These are phyloP conservation scores for Apotomis capreana DNA, from an alignment of 2,888 invertebrate species.

Conservation along the genomic window DNA sequence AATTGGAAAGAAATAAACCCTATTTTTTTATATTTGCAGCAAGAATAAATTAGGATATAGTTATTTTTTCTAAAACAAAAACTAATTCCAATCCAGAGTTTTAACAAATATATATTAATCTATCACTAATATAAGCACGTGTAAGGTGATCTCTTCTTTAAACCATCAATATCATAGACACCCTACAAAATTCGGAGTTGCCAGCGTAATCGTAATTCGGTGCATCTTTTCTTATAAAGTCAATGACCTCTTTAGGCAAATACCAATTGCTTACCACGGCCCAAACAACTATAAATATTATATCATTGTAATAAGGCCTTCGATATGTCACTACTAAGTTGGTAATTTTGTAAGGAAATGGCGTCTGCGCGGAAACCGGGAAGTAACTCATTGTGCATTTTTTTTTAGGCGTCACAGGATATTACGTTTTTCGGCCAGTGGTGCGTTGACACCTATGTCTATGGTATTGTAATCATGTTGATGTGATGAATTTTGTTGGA, in stretches of 20 bases:
- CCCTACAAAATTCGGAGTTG: constrained; percentile 48
- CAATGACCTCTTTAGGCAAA: constrained; percentile 55
- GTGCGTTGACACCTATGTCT: constrained; percentile 54
- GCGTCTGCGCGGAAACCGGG: constrained; percentile 74
- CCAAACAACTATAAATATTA: neutral
- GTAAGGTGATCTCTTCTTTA: neutral
- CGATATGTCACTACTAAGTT: neutral
- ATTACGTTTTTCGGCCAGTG: constrained; percentile 59
- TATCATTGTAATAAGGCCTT: neutral
- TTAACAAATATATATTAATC: too few species aligned
- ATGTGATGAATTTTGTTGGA: neutral
- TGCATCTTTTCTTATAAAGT: constrained; percentile 59
- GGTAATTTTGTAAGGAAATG: constrained; percentile 54
- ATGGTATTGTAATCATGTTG: constrained; percentile 37
- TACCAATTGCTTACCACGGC: neutral
- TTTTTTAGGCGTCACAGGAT: constrained; percentile 75
- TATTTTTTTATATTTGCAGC: too few species aligned
- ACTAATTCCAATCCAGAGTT: too few species aligned
- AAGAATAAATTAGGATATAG: too few species aligned
- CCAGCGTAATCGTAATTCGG: constrained; percentile 66
- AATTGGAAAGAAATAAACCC: too few species aligned
- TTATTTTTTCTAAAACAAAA: too few species aligned
- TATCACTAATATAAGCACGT: too few species aligned
- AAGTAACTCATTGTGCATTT: constrained; percentile 69
- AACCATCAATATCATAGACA: constrained; percentile 40